Evolutionary conservation across 2,888 invertebrate genomes (phyloP), one percentile per base, ranked within the genome.

Genomic region (Chrysina gloriosa): DNA sequence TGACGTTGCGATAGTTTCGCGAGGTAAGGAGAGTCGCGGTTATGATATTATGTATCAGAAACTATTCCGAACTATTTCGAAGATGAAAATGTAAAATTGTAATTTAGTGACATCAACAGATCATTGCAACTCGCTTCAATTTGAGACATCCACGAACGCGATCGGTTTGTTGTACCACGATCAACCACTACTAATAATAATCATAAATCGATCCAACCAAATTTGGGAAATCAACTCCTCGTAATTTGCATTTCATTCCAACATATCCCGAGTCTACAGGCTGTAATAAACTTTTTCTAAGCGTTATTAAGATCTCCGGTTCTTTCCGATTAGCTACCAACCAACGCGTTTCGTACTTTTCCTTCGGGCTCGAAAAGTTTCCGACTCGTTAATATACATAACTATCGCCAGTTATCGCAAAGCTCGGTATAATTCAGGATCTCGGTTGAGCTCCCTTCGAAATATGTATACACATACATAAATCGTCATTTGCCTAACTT

Each of bases 401-500:
- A n/a, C n/a, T n/a, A n/a, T n/a, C n/a, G n/a, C n/a, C n/a, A n/a
- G n/a, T n/a, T n/a, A n/a, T n/a, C n/a, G n/a, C n/a, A n/a, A n/a
- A n/a, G n/a, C n/a, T n/a, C n/a, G n/a, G n/a, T n/a, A n/a, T n/a
- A n/a, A n/a, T n/a, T n/a, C n/a, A n/a, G n/a, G n/a, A n/a, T n/a
- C n/a, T n/a, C n/a, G n/a, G n/a, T n/a, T n/a, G n/a, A n/a, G n/a
- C n/a, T n/a, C n/a, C n/a, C n/a, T n/a, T n/a, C n/a, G n/a, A n/a
- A n/a, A n/a, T n/a, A n/a, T n/a, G n/a, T n/a, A n/a, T n/a, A n/a
- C n/a, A n/a, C n/a, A 27, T 6, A 14, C 7, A 50, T 27, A 34
- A 34, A 56, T 56, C 21, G 56, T 36, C 21, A 34, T 56, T 34
- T 36, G 56, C 36, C 16, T 11, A 56, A 36, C 23, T 21, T 36